phyloP scores from a whole-genome alignment of 2,888 invertebrate genomes.

The Didymodactylos carnosus region DNA sequence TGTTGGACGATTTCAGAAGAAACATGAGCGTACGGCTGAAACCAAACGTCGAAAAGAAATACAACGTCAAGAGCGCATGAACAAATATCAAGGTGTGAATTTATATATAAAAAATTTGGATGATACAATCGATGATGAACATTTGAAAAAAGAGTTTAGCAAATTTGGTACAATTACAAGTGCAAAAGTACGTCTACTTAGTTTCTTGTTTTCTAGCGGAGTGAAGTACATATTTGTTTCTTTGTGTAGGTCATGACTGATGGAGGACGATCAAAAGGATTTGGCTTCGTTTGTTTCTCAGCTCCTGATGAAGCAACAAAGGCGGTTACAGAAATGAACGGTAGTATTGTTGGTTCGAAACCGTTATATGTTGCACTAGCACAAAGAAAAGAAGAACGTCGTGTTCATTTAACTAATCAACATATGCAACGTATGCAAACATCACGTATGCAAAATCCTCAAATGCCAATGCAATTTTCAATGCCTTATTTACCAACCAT shows the following conservation, averaged over 20 bases:
- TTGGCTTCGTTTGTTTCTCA: slow-evolving; percentile 95
- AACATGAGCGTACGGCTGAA: slow-evolving; percentile 88
- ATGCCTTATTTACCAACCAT: background rate
- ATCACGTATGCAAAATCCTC: slow-evolving; percentile 3
- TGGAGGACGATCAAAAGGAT: slow-evolving; percentile 57
- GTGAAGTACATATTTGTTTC: background rate
- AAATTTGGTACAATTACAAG: slow-evolving; percentile 95
- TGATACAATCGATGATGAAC: slow-evolving; percentile 89
- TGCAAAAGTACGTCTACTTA: slow-evolving; percentile 53
- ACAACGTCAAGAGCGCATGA: slow-evolving; percentile 72
- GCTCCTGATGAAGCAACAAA: slow-evolving; percentile 72
- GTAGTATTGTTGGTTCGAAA: slow-evolving; percentile 9
- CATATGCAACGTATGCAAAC: slow-evolving; percentile 12
- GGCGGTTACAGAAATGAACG: slow-evolving; percentile 15
- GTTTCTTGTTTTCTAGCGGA: background rate
- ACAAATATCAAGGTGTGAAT: slow-evolving; percentile 69
- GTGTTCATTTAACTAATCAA: slow-evolving; percentile 40
- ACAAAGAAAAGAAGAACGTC: slow-evolving; percentile 93
- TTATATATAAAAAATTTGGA: slow-evolving; percentile 97
- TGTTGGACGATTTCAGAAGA: slow-evolving; percentile 95
- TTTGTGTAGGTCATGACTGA: slow-evolving; percentile 10
- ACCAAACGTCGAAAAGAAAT: slow-evolving; percentile 86
- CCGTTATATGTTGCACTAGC: slow-evolving; percentile 80
- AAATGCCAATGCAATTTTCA: slow-evolving; percentile 4
- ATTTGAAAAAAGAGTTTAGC: slow-evolving; percentile 77